Evolutionary conservation across 2,797 vertebrate species (phyloP).

Genomic region (Oryzias dopingdopingensis): DNA sequence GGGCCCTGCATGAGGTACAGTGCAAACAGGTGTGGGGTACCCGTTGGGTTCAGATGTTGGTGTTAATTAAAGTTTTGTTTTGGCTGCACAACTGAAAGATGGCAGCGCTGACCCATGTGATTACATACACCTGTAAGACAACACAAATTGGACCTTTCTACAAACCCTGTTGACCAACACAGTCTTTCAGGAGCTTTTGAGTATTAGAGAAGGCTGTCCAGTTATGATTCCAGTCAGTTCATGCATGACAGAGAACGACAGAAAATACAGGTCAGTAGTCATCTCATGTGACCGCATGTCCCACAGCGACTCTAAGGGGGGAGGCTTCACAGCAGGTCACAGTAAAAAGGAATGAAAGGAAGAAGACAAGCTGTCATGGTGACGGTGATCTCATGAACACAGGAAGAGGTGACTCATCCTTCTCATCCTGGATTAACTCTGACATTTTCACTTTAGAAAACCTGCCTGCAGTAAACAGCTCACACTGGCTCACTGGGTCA

Average conservation of each 20-base stretch:
- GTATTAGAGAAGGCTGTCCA: constrained; percentile 28
- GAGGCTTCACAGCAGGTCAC: constrained; percentile 16
- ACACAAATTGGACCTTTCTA: constrained; percentile 23
- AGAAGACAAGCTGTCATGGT: constrained; percentile 11
- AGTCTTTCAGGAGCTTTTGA: constrained; percentile 32
- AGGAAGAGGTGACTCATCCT: constrained; percentile 14
- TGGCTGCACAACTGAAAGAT: too few relatives aligned
- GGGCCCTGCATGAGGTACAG: too few relatives aligned
- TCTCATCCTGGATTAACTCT: constrained; percentile 17
- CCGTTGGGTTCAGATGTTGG: too few relatives aligned
- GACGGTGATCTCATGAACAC: neutral
- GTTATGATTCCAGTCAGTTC: constrained; percentile 30
- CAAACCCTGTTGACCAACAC: constrained; percentile 31
- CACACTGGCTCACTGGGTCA: neutral
- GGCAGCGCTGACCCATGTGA: too few relatives aligned
- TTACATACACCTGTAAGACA: neutral
- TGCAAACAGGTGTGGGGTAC: too few relatives aligned
- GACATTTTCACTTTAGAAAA: constrained; percentile 2
- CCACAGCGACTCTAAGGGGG: constrained; percentile 23
- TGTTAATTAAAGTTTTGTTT: too few relatives aligned
- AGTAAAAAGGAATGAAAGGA: neutral
- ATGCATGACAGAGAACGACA: constrained; percentile 7
- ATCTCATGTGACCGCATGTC: constrained; percentile 28
- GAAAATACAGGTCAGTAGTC: constrained; percentile 13
- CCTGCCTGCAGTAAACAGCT: neutral